phyloP scores from a whole-genome alignment of 1,140 invertebrate species.

The Pectinophora gossypiella region DNA sequence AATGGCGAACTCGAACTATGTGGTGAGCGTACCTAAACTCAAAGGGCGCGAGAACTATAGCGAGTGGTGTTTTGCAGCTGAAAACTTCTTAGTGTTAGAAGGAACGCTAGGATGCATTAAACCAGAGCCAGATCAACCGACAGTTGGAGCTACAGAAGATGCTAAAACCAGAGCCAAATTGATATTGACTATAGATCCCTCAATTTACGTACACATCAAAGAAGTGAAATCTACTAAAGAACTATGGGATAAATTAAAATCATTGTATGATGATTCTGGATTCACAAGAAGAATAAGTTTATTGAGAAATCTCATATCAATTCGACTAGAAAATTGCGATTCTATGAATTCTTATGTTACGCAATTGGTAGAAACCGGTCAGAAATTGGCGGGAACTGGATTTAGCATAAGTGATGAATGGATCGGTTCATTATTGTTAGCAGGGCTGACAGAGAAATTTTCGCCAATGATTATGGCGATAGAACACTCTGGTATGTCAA shows the following conservation, averaged over 20 bases:
- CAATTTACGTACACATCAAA: constrained; percentile 11
- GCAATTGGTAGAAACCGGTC: constrained; percentile 2
- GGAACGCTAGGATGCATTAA: constrained; percentile 13
- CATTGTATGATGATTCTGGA: constrained; percentile 4
- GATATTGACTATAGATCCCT: constrained; percentile 30
- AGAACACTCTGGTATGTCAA: constrained; percentile 24
- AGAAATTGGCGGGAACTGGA: not conserved
- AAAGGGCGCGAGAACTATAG: not conserved
- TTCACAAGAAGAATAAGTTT: constrained; percentile 4
- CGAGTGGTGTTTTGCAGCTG: constrained; percentile 1
- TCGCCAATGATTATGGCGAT: constrained; percentile 21
- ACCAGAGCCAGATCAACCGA: not conserved
- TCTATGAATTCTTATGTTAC: constrained; percentile 1
- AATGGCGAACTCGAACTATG: no score
- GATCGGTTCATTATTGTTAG: constrained; percentile 4
- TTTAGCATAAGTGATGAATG: constrained; percentile 5
- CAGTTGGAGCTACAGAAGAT: constrained; percentile 1
- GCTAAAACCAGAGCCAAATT: constrained; percentile 25
- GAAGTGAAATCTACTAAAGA: not conserved
- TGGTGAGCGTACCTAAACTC: not conserved
- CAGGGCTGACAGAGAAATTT: constrained; percentile 5
- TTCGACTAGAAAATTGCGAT: constrained; percentile 1
- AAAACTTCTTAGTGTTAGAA: constrained; percentile 14
- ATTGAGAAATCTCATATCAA: no score
- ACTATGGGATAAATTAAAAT: constrained; percentile 2